Evolutionary conservation across 2,888 invertebrate genomes (phyloP).

Genomic region (Mactromeris polynyma): DNA sequence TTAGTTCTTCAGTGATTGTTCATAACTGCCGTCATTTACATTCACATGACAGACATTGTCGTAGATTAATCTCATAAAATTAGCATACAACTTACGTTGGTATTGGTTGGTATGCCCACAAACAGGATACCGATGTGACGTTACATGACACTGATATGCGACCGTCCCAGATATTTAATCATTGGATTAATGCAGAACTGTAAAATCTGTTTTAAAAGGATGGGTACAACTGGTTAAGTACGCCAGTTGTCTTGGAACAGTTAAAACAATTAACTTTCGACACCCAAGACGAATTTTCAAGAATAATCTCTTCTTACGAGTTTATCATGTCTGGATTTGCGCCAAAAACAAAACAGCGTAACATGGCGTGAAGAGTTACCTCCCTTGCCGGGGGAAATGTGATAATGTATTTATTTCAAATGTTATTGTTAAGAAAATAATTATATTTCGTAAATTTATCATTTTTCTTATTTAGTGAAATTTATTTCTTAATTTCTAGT

Average conservation of each 20-base stretch:
- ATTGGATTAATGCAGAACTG: too few species aligned
- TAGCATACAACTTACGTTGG: background rate
- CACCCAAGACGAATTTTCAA: background rate
- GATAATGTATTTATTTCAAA: background rate
- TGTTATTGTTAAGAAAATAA: background rate
- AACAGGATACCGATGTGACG: background rate
- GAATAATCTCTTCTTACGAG: background rate
- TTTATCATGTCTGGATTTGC: background rate
- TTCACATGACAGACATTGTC: background rate
- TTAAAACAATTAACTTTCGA: background rate
- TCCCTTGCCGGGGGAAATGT: background rate
- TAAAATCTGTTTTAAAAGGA: too few species aligned
- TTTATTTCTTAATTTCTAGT: background rate
- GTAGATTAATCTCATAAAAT: background rate
- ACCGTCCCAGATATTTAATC: background rate
- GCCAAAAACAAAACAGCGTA: background rate
- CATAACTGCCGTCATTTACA: background rate
- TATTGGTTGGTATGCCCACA: background rate
- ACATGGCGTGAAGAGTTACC: background rate
- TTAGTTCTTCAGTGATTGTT: background rate
- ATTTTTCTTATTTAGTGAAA: background rate
- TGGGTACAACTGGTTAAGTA: too few species aligned
- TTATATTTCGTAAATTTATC: background rate
- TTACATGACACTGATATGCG: background rate
- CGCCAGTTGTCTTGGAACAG: background rate